Evolutionary conservation across 1,140 invertebrate genomes (phyloP).

Genomic region (Camponotus floridanus): DNA sequence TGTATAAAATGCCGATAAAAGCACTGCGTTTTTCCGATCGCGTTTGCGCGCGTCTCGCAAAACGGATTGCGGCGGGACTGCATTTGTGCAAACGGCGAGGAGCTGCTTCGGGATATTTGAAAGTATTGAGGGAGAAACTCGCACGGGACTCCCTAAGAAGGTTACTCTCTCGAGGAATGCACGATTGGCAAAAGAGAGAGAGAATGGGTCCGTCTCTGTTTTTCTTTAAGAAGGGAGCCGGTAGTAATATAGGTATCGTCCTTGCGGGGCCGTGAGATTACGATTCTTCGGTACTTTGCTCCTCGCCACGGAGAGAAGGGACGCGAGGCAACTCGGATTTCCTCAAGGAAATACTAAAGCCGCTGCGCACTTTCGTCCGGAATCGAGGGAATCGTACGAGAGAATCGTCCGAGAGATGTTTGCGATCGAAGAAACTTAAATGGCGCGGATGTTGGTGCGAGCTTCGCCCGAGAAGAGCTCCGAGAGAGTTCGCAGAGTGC

Average conservation of each 20-base stretch:
- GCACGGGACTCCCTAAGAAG: conserved; percentile 53
- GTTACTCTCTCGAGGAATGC: conserved; percentile 53
- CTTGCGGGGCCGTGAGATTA: conserved; percentile 28
- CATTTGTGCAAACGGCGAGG: conserved; percentile 33
- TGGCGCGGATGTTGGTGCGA: conserved; percentile 4
- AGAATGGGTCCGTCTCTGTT: background rate
- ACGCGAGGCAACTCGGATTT: conserved; percentile 32
- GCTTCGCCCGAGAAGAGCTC: background rate
- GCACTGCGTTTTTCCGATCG: conserved; percentile 32
- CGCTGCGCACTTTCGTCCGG: conserved; percentile 25
- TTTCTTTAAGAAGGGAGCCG: conserved; percentile 38
- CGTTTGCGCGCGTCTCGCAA: conserved; percentile 37
- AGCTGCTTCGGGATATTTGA: conserved; percentile 50
- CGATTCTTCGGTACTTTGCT: conserved; percentile 54
- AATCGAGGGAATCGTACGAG: background rate
- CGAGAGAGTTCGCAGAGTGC: too few relatives aligned
- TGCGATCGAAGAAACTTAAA: conserved; percentile 45
- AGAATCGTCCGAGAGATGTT: conserved; percentile 46
- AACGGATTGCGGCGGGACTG: conserved; percentile 50
- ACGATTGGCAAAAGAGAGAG: conserved; percentile 48
- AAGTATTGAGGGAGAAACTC: conserved; percentile 40
- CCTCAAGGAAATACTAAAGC: conserved; percentile 43
- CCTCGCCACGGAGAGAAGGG: conserved; percentile 28
- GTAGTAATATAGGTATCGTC: conserved; percentile 58
- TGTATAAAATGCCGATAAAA: conserved; percentile 50